Evolutionary conservation across 1,140 invertebrate species (phyloP), one percentile per base, ranked within the genome.

Genomic region (Lerema accius): DNA sequence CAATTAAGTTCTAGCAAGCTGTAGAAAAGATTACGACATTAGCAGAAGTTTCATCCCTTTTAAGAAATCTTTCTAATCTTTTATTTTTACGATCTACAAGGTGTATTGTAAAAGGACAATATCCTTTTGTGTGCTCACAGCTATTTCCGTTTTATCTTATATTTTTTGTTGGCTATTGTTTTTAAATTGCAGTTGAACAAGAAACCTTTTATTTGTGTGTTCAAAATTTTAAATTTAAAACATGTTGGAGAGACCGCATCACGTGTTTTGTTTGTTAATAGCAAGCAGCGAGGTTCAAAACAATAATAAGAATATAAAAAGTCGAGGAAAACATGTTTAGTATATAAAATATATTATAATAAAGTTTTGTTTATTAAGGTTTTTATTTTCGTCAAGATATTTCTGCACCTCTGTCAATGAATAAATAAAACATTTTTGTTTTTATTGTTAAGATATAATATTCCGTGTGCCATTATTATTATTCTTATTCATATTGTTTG

Each of bases 191-290:
- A 43, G 37, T 55, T 28, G 37, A 55, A 55, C 39, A 55, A 55
- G 39, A 49, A 50, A 55, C 39, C 39, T 55, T 55, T 55, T 55
- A 37, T 37, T 37, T 37, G 11, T 40, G 39, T 28, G 6, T 26
- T 28, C 4, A 55, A 42, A 55, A 42, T 55, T 26, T 28, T 2
- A 55, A 42, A 43, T 55, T 55, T 62, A 45, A 65, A 61, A 55
- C 50, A 40, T 43, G 59, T 39, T 53, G 63, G 32, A 56, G 43
- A 39, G n/a, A 28, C 35, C 35, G 15, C 32, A 15, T 23, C 58
- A 59, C 61, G 61, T 64, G 61, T 56, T 48, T 53, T 13, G 48
- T 23, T 60, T 67, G 37, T 49, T 17, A 45, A 58, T 67, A 16
- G 49, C 39, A 7, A 49, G 37, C 10, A 43, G 23, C 9, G 11